Base-by-base conservation (phyloP, 2,888 invertebrate species). In the Ametastegia equiseti region DNA sequence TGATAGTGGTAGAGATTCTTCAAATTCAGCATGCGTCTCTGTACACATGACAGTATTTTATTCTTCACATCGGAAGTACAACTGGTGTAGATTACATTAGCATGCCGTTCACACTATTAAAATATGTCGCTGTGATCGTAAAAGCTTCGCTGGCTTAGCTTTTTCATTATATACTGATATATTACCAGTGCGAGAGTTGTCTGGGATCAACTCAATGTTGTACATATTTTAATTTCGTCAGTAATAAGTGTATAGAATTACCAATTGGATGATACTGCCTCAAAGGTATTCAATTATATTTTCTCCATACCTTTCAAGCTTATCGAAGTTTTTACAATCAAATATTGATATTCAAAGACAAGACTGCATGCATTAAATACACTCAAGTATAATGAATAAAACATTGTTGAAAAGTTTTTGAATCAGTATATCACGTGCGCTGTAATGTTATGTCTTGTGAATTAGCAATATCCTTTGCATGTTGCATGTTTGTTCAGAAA, bases 401-500 rank as follows among this genome's bases (percentile, higher is more conserved):
- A n/a, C n/a, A n/a, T n/a, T n/a, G n/a, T 71, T 27, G 5, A 45
- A 71, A 30, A 71, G 7, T 15, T 71, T 13, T 45, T 45, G 19
- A 71, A 19, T 27, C 15, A 71, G 23, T 71, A 47, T 71, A 7
- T 47, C 11, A 27, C 9, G n/a, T 71, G 47, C 27, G 27, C 36
- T 45, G 42, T 15, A 27, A 47, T 47, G 23, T 27, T 13, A 47
- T 71, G 71, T 19, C 15, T 67, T 30, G 30, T 30, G 15, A 60
- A 5, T 67, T 67, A 67, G 23, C 19, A 54, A 23, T 23, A 23
- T 54, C 19, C 2, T 11, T 3, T 23, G 2, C 19, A 19, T 23
- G 19, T 67, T 67, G 67, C 67, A 67, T 67, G 67, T 39, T 36
- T 67, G 27, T 67, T 39, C 11, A 19, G 39, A 67, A 39, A 67